Evolutionary conservation across 1,140 invertebrate species (phyloP).

Genomic region (Drosophila burlai): DNA sequence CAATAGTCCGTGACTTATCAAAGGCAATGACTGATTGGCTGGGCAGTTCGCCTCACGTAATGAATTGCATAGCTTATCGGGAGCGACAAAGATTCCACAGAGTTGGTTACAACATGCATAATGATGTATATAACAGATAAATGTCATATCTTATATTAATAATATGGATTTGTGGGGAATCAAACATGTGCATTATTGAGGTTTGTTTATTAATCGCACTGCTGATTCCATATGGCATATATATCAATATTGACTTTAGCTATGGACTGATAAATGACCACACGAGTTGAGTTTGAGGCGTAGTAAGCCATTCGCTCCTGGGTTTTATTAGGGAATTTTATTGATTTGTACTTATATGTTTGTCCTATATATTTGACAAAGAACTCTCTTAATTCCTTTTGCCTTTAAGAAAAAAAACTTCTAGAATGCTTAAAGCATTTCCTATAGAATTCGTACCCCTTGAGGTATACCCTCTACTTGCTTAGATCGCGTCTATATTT

Average conservation of each 20-base stretch:
- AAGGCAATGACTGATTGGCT: slow-evolving; percentile 2
- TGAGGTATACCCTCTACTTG: slow-evolving; percentile 9
- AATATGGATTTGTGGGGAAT: not conserved
- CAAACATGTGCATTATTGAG: not conserved
- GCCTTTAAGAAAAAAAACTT: slow-evolving; percentile 2
- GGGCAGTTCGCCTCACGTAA: slow-evolving; percentile 28
- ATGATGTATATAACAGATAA: not conserved
- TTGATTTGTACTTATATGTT: not conserved
- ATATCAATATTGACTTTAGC: slow-evolving; percentile 5
- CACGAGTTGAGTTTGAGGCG: not conserved
- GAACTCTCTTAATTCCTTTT: not conserved
- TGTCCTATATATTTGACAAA: not conserved
- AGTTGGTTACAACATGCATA: slow-evolving; percentile 12
- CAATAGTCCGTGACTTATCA: slow-evolving; percentile 23
- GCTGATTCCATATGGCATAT: slow-evolving; percentile 1
- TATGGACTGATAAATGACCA: not conserved
- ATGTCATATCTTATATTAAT: slow-evolving; percentile 4
- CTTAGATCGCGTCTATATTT: slow-evolving; percentile 29
- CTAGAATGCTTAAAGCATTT: not conserved
- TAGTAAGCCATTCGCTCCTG: not conserved
- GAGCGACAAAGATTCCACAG: not conserved
- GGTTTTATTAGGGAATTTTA: not conserved
- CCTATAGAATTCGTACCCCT: not conserved
- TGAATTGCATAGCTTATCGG: slow-evolving; percentile 20
- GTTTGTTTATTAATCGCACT: slow-evolving; percentile 12